These are phyloP conservation scores for Neelides folsomi DNA, from an alignment of 2,888 invertebrate genomes.

Conservation along the genomic window DNA sequence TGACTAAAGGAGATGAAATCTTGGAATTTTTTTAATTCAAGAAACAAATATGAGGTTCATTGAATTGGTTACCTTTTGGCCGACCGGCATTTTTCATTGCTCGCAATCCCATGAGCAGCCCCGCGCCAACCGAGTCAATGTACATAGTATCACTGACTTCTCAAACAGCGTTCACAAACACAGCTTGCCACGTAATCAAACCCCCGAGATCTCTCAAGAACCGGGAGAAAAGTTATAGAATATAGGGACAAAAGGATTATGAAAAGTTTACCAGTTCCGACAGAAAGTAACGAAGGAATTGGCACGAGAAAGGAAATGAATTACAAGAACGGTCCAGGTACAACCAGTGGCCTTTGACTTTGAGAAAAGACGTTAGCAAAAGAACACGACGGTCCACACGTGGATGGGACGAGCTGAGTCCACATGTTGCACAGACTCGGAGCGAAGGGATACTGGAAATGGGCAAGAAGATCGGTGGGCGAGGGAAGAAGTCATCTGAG, in stretches of 20 bases:
- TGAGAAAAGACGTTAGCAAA: background rate
- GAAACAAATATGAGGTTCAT: background rate
- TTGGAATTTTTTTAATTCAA: conserved; percentile 1
- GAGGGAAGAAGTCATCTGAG: conserved; percentile 1
- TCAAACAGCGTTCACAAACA: background rate
- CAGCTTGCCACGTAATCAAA: too few relatives aligned
- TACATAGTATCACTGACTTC: conserved; percentile 18
- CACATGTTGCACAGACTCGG: conserved; percentile 31
- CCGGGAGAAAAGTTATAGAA: too few relatives aligned
- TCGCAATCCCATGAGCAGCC: conserved; percentile 65
- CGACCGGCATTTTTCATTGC: conserved; percentile 74
- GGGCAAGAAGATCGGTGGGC: background rate
- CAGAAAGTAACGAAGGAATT: too few relatives aligned
- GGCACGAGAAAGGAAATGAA: too few relatives aligned
- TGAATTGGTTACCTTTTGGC: conserved; percentile 55
- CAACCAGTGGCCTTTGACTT: conserved; percentile 1
- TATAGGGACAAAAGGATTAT: too few relatives aligned
- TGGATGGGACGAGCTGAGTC: conserved; percentile 13
- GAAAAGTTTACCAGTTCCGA: too few relatives aligned
- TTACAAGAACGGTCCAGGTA: background rate
- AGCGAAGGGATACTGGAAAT: conserved; percentile 18
- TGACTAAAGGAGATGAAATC: background rate
- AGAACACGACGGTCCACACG: conserved; percentile 11
- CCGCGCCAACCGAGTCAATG: conserved; percentile 30
- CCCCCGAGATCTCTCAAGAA: too few relatives aligned